Base-by-base conservation (phyloP, 2,888 invertebrate genomes). In the Zaprionus lineosus region DNA sequence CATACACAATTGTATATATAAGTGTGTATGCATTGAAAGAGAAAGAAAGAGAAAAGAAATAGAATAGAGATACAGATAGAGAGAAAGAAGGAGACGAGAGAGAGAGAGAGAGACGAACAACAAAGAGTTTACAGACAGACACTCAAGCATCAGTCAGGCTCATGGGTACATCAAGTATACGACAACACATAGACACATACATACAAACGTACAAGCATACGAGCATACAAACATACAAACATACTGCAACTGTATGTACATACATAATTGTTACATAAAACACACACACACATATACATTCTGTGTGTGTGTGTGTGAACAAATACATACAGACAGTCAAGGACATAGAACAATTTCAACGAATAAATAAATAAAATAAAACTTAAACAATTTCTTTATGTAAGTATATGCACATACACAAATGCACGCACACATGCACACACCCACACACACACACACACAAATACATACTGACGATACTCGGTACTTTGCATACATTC, bases 151-250 rank as follows among this genome's bases (percentile, higher is more conserved):
- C 6, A 14, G 39, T 39, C n/a, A n/a, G n/a, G n/a, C n/a, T n/a
- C n/a, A 46, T 33, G 41, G 21, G 58, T 53, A 61, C 61, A 61
- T 44, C 53, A 52, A 58, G 60, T 60, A 26, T 50, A 50, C 31
- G 31, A 59, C 24, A 40, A 39, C 37, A 58, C 15, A 18, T 21
- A 52, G 24, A 44, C 36, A 41, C 41, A 28, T 11, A 24, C 21
- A 16, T 11, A 60, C 26, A 29, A 15, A 19, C n/a, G 14, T 15
- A 50, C 21, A 16, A 9, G 12, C 15, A 39, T 37, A 39, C 4
- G 15, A 19, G 51, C 16, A 18, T 37, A 37, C 9, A 18, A 21
- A 37, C 43, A 37, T 46, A 53, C 6, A 21, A 21, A 29, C 28
- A 52, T 12, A 43, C 36, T 26, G 11, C 12, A 24, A n/a, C n/a